phyloP scores from a whole-genome alignment of 2,888 invertebrate genomes.

The Andrena praecox region DNA sequence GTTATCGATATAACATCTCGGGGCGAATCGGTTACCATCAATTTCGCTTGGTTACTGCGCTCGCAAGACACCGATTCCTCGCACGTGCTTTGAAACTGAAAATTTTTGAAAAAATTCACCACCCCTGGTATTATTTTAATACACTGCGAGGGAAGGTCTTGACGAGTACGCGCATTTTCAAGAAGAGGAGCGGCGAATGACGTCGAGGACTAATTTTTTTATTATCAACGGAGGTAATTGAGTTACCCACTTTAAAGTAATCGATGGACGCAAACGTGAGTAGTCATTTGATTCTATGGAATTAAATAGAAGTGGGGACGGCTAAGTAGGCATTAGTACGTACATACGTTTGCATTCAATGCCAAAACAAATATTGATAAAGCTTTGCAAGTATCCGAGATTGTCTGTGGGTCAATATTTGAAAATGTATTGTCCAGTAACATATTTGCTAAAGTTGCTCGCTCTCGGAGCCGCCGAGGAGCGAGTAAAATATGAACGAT shows the following conservation, averaged over 20 bases:
- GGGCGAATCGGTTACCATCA: slow-evolving; percentile 44
- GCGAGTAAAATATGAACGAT: no score
- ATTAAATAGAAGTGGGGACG: neutral
- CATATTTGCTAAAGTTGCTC: no score
- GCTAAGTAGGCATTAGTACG: neutral
- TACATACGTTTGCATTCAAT: neutral
- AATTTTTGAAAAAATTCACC: neutral
- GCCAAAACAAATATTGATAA: neutral
- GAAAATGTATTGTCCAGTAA: neutral
- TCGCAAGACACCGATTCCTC: slow-evolving; percentile 16
- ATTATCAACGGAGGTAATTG: neutral
- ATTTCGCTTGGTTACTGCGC: neutral
- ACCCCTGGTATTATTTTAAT: neutral
- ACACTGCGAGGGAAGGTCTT: no score
- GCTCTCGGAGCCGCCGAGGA: no score
- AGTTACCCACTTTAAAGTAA: neutral
- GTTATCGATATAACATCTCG: slow-evolving; percentile 52
- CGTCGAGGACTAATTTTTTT: neutral
- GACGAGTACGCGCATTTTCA: no score
- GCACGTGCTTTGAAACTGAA: neutral
- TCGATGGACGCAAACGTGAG: slow-evolving; percentile 6
- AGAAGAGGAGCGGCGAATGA: no score
- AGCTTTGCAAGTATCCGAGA: neutral
- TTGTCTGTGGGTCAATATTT: neutral
- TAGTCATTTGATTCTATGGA: neutral